Evolutionary conservation across 2,888 invertebrate genomes (phyloP).

Genomic region (Coleophora flavipennella): DNA sequence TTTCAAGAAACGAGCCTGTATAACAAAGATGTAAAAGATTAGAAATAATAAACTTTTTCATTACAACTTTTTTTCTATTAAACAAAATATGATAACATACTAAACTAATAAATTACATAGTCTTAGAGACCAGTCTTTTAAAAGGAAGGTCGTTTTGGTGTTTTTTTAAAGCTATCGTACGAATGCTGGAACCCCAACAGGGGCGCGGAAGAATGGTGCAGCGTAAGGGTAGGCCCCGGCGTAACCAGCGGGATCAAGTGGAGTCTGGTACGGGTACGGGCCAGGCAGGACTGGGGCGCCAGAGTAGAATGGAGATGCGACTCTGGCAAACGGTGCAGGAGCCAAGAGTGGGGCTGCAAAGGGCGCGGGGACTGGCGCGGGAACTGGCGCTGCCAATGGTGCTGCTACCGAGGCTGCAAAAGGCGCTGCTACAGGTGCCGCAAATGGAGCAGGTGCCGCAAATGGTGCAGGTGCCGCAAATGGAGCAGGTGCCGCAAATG

Average conservation of each 20-base stretch:
- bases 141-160: constrained; percentile 48
- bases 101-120: neutral
- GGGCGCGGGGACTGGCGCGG: constrained; percentile 22
- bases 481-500: constrained; percentile 26
- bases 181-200: constrained; percentile 51
- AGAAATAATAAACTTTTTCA: too few species aligned
- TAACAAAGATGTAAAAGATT: too few species aligned
- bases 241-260: constrained; percentile 8
- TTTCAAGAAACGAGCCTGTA: too few species aligned
- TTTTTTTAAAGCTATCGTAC: constrained; percentile 62
- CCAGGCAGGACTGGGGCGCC: constrained; percentile 6
- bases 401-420: constrained; percentile 29
- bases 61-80: neutral
- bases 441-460: constrained; percentile 23
- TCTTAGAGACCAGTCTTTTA: constrained; percentile 26
- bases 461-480: constrained; percentile 20
- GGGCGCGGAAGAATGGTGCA: constrained; percentile 36
- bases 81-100: neutral
- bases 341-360: constrained; percentile 15
- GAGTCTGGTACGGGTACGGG: neutral
- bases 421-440: constrained; percentile 21
- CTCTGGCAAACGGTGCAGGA: constrained; percentile 9
- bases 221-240: constrained; percentile 22
- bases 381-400: constrained; percentile 20
- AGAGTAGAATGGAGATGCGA: constrained; percentile 10